These are phyloP conservation scores for Poicephalus gulielmi DNA, from an alignment of 2,113 vertebrate species.

Conservation along the genomic window DNA sequence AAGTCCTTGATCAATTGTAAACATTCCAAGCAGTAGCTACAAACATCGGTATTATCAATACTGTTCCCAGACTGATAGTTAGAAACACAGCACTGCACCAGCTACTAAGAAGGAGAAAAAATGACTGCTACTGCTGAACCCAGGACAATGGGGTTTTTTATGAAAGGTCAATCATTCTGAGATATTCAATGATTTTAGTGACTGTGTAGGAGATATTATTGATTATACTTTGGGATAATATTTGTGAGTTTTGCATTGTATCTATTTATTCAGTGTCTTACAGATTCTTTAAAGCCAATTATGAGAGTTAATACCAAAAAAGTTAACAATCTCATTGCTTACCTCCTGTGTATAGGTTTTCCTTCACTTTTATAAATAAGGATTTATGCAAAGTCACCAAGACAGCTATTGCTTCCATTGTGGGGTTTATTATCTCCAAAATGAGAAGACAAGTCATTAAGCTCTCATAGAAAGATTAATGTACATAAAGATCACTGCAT, in stretches of 20 bases:
- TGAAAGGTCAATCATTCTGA: constrained; percentile 1
- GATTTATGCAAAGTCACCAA: constrained; percentile 78
- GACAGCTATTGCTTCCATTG: constrained; percentile 70
- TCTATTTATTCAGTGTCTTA: constrained; percentile 42
- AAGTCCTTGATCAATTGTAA: no score
- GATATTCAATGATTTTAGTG: constrained; percentile 46
- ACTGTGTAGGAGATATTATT: constrained; percentile 20
- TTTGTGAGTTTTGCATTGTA: constrained; percentile 36
- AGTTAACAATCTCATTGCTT: constrained; percentile 33
- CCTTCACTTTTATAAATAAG: constrained; percentile 74
- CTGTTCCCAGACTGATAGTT: no score
- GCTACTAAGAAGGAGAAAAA: no score
- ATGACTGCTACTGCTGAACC: no score
- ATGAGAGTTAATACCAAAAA: constrained; percentile 56
- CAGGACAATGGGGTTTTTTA: not conserved
- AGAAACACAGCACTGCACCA: no score
- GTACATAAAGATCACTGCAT: constrained; percentile 70
- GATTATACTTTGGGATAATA: constrained; percentile 47
- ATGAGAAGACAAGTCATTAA: constrained; percentile 77
- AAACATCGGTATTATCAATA: no score
- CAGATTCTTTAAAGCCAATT: constrained; percentile 40
- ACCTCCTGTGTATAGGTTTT: constrained; percentile 65
- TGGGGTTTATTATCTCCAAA: constrained; percentile 77
- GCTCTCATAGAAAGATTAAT: constrained; percentile 69
- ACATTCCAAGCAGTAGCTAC: no score